Evolutionary conservation across 2,113 vertebrate species (phyloP), one percentile per base, ranked within the genome.

Genomic region (Mirounga angustirostris): DNA sequence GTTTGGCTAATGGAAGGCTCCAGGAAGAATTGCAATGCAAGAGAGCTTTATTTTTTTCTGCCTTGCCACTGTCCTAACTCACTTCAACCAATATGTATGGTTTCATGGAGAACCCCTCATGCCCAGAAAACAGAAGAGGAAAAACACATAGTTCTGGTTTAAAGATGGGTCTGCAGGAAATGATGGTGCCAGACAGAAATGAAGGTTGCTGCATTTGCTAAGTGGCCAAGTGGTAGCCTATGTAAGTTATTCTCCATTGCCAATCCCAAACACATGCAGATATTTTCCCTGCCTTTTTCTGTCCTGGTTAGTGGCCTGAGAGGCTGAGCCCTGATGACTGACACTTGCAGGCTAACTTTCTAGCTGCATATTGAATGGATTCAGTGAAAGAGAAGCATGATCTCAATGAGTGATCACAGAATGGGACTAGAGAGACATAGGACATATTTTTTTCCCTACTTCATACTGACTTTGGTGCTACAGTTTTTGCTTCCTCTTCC

Each of bases 21-120:
- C 13, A 69, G 28, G n/a, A 88, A 92, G 83, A 89, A 76, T 0
- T 36, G 40, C 58, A 92, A n/a, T 18, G 54, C 50, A 69, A 71
- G 63, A 50, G 74, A 96, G 14, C 63, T 93, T 74, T 96, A 33
- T 54, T 58, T 91, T 46, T 94, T 88, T 74, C 43, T 63, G 28
- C 78, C n/a, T 79, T 79, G 78, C 43, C 30, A 5, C 26, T 89
- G 46, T 89, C 54, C 79, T 84, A 76, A 43, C 43, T 95, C 28
- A 56, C 54, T 89, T 58, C 33, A 74, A 87, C 24, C 15, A 58
- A 26, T 65, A 74, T 26, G 22, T 96, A 26, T 30, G 43, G 79
- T 84, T 86, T 89, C 58, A 67, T 79, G 76, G 28, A 89, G 4
- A 78, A 16, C 50, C 83, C 21, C 33, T 82, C 82, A 88, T 54